A percentile compares a stretch with the other conserved stretches of the same genome.
These are phyloP conservation scores for Phymatocera aterrima DNA, from an alignment of 2,888 invertebrate species.

Conservation along the genomic window DNA sequence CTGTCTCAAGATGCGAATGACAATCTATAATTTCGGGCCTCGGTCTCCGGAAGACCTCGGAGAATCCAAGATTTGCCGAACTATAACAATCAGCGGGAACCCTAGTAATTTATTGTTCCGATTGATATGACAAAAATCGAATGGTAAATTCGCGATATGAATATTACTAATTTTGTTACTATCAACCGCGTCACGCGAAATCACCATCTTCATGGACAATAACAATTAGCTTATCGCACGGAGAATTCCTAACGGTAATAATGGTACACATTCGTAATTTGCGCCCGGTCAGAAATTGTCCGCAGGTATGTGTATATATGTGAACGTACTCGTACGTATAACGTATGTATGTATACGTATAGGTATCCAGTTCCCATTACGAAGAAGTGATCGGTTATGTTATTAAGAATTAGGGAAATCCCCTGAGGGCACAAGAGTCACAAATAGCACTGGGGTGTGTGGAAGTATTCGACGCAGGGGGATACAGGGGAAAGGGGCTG, in stretches of 20 bases:
- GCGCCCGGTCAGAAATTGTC: background rate
- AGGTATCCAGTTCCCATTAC: background rate
- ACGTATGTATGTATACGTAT: too few relatives aligned
- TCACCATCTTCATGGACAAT: too few relatives aligned
- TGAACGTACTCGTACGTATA: background rate
- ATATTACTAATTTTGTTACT: too few relatives aligned
- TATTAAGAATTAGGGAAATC: slow-evolving; percentile 7
- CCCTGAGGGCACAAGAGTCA: background rate
- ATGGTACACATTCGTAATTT: slow-evolving; percentile 6
- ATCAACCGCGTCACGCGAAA: too few relatives aligned
- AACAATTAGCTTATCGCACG: background rate
- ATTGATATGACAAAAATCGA: too few relatives aligned
- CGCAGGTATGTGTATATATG: slow-evolving; percentile 15
- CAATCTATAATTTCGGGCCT: too few relatives aligned
- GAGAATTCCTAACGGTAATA: background rate
- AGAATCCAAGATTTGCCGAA: too few relatives aligned
- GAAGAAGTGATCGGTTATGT: background rate
- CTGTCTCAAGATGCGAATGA: too few relatives aligned
- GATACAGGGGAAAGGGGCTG: background rate
- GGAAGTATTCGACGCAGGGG: background rate
- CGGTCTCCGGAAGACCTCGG: too few relatives aligned
- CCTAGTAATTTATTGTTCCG: too few relatives aligned
- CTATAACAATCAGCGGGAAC: too few relatives aligned
- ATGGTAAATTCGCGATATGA: too few relatives aligned
- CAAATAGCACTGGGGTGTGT: background rate